Evolutionary conservation across 2,797 vertebrate species (phyloP).

Genomic region (Pipistrellus pipistrellus): DNA sequence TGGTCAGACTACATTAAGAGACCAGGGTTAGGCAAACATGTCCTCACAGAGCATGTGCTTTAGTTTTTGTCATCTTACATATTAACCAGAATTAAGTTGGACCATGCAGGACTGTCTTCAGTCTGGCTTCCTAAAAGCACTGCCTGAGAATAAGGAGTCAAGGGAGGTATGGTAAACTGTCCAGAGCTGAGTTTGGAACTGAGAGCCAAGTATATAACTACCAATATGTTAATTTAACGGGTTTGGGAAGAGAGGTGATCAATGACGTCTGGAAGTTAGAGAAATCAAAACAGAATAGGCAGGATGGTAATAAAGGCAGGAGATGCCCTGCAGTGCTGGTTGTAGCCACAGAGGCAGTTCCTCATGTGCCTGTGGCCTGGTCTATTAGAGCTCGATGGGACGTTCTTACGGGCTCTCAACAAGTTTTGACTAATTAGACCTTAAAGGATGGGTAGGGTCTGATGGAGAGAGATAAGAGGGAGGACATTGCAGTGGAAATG

Average conservation of each 20-base stretch:
- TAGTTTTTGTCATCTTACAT: background rate
- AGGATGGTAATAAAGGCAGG: background rate
- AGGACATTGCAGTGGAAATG: background rate
- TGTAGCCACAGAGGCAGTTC: background rate
- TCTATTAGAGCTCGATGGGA: background rate
- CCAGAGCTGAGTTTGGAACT: background rate
- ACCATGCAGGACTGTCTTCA: background rate
- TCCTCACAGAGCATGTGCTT: background rate
- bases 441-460: background rate
- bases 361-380: background rate
- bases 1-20: background rate
- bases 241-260: background rate
- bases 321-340: background rate
- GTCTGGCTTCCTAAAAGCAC: background rate
- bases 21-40: background rate
- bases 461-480: background rate
- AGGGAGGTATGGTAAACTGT: background rate
- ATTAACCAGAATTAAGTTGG: conserved; percentile 11
- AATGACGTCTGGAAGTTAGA: background rate
- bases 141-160: background rate
- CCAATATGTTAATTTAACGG: background rate
- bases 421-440: background rate
- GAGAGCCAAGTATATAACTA: background rate
- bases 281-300: background rate
- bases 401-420: background rate